Evolutionary conservation across 2,113 vertebrate genomes (phyloP), one percentile per base, ranked within the genome.

Genomic region (Ariopsis seemanni): DNA sequence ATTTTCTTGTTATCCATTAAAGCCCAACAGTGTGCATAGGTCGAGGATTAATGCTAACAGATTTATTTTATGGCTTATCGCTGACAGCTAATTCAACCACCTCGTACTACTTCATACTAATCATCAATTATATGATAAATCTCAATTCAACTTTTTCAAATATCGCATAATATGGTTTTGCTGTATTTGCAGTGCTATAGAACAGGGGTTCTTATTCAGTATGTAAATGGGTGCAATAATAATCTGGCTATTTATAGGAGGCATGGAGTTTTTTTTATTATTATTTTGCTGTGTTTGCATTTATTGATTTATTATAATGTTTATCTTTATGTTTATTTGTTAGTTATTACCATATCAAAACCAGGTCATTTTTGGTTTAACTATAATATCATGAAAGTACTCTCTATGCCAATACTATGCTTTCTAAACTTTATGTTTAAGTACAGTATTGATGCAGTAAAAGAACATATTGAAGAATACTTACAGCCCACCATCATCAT

Each of bases 401-500:
- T 53, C 25, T 27, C 4, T 53, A n/a, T 77, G 11, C 0, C 25
- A 79, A 55, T 8, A 79, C 14, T 18, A 58, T 10, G 14, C 2
- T 53, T 78, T 78, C 50, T 27, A 80, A 27, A 57, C 50, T n/a
- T 20, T 11, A 50, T 22, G 42, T 17, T 18, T n/a, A 34, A 42
- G 48, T 53, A 71, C 22, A 77, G 34, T 22, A 53, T 8, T 12
- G n/a, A 87, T 0, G n/a, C 78, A 89, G 55, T 62, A 82, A 74
- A 6, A 20, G 60, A 74, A 86, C 63, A 18, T 71, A 67, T 6
- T 53, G 34, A n/a, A 57, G 30, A 85, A 27, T 94, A 99, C 98
- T 99, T 94, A 99, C 98, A 99, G 94, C 98, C 98, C 94, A 99
- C 98, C 98, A 99, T 99, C 98, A 99, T 99, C 98, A 99, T 99